Conservation (phyloP, 2,888 invertebrate genomes). For the Nomada lathburiana region DNA sequence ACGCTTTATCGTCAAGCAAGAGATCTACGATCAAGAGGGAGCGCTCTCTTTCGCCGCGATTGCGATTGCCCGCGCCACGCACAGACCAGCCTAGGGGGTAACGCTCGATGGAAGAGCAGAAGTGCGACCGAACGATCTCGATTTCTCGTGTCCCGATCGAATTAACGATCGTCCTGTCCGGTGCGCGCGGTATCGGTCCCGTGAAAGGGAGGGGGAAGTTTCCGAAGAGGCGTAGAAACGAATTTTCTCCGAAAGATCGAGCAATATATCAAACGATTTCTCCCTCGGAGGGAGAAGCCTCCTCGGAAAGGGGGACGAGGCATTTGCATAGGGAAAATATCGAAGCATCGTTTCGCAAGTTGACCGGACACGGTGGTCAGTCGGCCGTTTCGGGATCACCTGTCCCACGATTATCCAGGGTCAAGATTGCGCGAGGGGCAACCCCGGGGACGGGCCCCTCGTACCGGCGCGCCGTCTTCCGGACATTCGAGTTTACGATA, state of each 20-base stretch:
- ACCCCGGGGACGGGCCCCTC: constrained; percentile 61
- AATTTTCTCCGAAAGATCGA: constrained; percentile 50
- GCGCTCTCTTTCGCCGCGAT: constrained; percentile 4
- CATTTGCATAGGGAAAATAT: constrained; percentile 76
- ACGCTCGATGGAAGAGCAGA: background rate
- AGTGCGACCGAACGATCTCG: background rate
- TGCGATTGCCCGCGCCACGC: background rate
- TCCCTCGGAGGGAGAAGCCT: constrained; percentile 57
- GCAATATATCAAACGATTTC: constrained; percentile 70
- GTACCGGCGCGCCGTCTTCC: constrained; percentile 47
- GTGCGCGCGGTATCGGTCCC: too few relatives aligned
- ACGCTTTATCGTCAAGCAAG: constrained; percentile 67
- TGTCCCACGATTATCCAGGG: constrained; percentile 82
- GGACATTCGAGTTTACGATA: constrained; percentile 78
- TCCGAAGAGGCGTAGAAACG: constrained; percentile 25
- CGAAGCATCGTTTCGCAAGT: constrained; percentile 59
- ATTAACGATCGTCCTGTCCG: background rate
- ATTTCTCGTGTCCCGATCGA: background rate
- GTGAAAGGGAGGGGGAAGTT: background rate
- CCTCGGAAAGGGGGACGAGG: constrained; percentile 43
- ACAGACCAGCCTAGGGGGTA: too few relatives aligned
- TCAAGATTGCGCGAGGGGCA: constrained; percentile 76
- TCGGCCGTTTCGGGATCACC: constrained; percentile 77
- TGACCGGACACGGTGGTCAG: constrained; percentile 77
- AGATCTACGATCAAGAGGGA: constrained; percentile 43